phyloP scores from a whole-genome alignment of 2,797 vertebrate genomes.

The Phalloptychus januarius region DNA sequence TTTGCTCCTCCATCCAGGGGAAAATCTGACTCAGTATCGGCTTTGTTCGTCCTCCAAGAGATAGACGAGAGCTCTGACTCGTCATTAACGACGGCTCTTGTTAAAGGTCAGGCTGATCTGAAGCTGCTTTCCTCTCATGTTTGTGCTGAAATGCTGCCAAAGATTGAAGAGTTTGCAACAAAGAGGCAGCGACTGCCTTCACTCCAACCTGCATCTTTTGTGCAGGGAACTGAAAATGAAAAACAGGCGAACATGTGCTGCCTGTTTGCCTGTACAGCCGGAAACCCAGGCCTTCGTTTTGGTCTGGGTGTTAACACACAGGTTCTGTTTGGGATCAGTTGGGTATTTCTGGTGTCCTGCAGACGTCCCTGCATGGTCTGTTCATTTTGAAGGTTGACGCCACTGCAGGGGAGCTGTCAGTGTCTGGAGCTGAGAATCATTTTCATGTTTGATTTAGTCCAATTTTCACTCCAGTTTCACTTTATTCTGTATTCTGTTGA shows the following conservation, averaged over 20 bases:
- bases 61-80: too few species aligned
- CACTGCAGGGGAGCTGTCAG: not conserved
- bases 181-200: slow-evolving; percentile 6
- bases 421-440: not conserved
- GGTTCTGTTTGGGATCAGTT: not conserved
- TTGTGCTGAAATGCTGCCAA: slow-evolving; percentile 6
- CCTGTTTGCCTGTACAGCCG: too few species aligned
- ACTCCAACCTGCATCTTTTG: not conserved
- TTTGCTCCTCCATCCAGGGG: not conserved
- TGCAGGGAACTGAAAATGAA: not conserved
- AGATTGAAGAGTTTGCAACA: slow-evolving; percentile 7
- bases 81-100: too few species aligned
- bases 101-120: slow-evolving; percentile 16
- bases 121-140: slow-evolving; percentile 4
- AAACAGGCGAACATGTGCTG: not conserved
- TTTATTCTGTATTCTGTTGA: not conserved
- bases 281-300: too few species aligned
- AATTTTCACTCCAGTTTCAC: not conserved
- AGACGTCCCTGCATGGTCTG: not conserved
- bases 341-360: not conserved
- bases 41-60: not conserved
- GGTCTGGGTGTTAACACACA: not conserved
- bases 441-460: not conserved
- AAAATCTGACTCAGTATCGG: not conserved
- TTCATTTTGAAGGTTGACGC: not conserved